phyloP scores from a whole-genome alignment of 2,113 vertebrate genomes.

The Plotosus lineatus region DNA sequence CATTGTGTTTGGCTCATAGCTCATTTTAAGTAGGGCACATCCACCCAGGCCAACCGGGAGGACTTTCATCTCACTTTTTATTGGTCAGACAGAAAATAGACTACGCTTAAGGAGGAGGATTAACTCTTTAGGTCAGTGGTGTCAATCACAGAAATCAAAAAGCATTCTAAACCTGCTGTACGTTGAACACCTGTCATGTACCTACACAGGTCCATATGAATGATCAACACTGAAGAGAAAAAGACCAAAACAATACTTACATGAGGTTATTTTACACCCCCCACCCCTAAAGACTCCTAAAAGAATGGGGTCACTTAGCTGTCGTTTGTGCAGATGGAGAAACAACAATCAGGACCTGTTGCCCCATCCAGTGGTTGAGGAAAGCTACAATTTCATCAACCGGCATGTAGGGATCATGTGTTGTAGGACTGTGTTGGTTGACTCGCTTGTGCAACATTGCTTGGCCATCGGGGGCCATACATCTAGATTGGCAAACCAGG shows the following conservation, averaged over 20 bases:
- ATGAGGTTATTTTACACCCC: no score
- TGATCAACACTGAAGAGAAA: background rate
- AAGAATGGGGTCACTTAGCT: no score
- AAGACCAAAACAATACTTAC: background rate
- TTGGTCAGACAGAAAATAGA: constrained; percentile 28
- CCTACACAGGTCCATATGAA: background rate
- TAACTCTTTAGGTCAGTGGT: constrained; percentile 3
- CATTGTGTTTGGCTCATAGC: constrained; percentile 38
- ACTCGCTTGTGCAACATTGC: no score
- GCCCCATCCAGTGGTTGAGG: no score
- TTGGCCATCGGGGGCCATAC: no score
- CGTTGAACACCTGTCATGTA: background rate
- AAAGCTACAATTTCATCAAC: no score
- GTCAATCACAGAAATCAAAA: constrained; percentile 3
- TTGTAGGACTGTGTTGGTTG: no score
- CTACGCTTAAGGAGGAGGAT: constrained; percentile 1
- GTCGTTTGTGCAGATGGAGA: no score
- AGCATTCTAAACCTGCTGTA: background rate
- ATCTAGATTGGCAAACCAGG: no score
- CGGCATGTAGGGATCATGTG: no score
- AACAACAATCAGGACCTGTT: no score
- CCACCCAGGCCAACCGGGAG: constrained; percentile 39
- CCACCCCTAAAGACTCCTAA: no score
- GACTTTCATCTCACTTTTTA: constrained; percentile 22
- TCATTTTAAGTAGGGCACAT: constrained; percentile 45